phyloP scores from a whole-genome alignment of 2,113 vertebrate genomes.

The Eretmochelys imbricata region DNA sequence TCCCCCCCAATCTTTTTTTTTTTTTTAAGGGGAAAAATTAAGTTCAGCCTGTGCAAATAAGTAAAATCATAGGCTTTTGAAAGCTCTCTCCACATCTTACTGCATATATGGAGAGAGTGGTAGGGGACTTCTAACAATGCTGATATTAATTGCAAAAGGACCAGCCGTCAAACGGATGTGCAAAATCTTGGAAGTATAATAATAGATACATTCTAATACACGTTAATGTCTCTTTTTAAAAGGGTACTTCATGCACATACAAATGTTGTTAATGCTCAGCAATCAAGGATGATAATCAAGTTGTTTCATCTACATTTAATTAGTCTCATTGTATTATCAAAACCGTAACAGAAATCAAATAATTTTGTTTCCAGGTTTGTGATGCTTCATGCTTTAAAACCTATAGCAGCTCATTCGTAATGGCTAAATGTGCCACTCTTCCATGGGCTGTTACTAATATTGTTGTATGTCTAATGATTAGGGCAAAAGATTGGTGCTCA shows the following conservation, averaged over 20 bases:
- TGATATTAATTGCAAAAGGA: slow-evolving; percentile 31
- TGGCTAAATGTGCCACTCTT: fast-evolving
- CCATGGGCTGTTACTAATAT: fast-evolving
- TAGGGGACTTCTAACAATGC: background rate
- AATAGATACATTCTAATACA: background rate
- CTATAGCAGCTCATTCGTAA: background rate
- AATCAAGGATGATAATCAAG: background rate
- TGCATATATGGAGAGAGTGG: background rate
- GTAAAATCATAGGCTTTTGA: background rate
- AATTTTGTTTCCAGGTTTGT: background rate
- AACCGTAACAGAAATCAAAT: background rate
- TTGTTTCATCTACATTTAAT: background rate
- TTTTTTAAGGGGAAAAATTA: background rate
- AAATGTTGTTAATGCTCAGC: background rate
- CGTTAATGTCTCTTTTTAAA: slow-evolving; percentile 1
- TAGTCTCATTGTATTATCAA: background rate
- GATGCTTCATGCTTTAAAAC: background rate
- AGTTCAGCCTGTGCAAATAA: background rate
- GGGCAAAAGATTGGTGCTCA: fast-evolving
- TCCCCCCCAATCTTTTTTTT: background rate
- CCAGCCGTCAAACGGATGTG: background rate
- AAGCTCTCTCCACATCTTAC: background rate
- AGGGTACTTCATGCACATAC: background rate
- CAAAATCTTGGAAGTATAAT: background rate
- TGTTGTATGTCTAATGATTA: fast-evolving